phyloP scores from a whole-genome alignment of 2,113 vertebrate species.

The Glareola pratincola region DNA sequence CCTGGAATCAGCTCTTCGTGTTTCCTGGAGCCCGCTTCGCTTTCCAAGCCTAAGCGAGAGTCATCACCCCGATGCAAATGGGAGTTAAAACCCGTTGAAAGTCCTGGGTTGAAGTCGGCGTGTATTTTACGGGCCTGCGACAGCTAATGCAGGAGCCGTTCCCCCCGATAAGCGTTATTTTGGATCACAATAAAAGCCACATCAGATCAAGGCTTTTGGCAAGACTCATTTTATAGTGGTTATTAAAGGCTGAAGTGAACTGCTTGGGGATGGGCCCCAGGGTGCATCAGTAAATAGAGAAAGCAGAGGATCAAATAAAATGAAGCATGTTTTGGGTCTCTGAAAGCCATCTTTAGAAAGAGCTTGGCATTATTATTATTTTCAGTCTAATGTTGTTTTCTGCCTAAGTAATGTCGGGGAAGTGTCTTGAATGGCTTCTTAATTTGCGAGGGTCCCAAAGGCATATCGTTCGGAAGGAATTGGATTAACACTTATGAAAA shows the following conservation, averaged over 20 bases:
- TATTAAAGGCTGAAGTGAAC: not conserved
- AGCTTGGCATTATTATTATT: not conserved
- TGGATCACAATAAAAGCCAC: not conserved
- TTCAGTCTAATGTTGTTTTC: not conserved
- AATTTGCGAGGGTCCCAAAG: not conserved
- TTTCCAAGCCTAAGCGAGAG: not conserved
- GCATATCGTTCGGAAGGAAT: not conserved
- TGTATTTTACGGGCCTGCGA: not conserved
- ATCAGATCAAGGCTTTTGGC: not conserved
- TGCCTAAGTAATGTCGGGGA: not conserved
- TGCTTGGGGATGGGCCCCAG: not conserved
- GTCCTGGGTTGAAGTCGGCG: not conserved
- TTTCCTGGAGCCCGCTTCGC: not conserved
- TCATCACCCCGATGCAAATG: not conserved
- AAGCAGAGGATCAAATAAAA: not conserved
- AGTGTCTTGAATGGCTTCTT: not conserved
- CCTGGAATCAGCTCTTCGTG: not conserved
- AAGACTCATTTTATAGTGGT: not conserved
- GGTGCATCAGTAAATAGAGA: not conserved
- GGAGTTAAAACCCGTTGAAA: not conserved
- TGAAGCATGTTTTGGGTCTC: not conserved
- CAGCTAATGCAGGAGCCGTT: not conserved
- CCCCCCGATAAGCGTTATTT: not conserved
- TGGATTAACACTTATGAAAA: constrained; percentile 2
- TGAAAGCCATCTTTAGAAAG: not conserved